Conservation (phyloP, 2,113 vertebrate species). For the Lophotis ruficrista region DNA sequence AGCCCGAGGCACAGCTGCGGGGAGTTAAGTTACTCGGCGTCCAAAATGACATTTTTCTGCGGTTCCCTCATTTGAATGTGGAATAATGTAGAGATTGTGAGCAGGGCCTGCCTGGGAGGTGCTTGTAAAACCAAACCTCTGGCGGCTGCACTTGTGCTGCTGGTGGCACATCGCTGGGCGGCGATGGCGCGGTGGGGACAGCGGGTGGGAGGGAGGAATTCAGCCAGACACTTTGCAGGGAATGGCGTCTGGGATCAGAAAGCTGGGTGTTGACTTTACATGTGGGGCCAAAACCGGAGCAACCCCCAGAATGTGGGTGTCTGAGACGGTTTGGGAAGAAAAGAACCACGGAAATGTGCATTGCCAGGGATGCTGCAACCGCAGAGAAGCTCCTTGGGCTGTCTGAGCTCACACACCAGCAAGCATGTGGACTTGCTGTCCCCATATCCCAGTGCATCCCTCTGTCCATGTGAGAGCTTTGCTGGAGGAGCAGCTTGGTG, state of each 20-base stretch:
- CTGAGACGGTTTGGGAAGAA: not conserved
- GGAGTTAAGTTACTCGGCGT: conserved; percentile 39
- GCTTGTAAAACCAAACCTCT: not conserved
- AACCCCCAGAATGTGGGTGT: not conserved
- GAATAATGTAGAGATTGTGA: conserved; percentile 54
- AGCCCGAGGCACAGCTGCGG: conserved; percentile 51
- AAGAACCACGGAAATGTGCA: fast-evolving
- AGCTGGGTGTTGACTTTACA: not conserved
- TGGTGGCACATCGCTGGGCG: not conserved
- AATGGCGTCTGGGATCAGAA: not conserved
- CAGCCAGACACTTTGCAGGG: not conserved
- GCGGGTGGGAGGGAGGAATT: not conserved
- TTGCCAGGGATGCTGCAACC: not conserved
- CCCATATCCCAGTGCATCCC: too few species aligned
- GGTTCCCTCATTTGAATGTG: conserved; percentile 46
- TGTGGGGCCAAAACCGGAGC: not conserved
- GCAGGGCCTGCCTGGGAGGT: not conserved
- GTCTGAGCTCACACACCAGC: not conserved
- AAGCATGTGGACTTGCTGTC: not conserved
- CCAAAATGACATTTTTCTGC: conserved; percentile 59
- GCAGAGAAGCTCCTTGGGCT: not conserved
- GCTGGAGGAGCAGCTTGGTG: not conserved
- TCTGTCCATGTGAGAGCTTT: not conserved
- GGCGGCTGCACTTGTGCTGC: not conserved
- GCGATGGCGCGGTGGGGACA: not conserved